Evolutionary conservation across 2,113 vertebrate genomes (phyloP).

Genomic region (Paraplagusia blochii): DNA sequence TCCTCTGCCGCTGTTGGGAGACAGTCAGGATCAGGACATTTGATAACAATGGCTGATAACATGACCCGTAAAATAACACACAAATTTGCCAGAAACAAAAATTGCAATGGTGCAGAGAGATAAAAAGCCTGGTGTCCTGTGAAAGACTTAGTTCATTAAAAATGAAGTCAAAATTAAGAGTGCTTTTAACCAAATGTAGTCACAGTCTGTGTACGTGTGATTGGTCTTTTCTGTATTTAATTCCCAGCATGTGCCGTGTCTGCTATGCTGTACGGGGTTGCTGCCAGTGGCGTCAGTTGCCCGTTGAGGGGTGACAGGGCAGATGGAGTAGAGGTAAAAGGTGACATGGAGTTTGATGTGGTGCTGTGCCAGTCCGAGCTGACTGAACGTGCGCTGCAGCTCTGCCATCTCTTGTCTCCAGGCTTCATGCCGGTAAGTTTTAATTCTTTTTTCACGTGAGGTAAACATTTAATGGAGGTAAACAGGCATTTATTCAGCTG

Average conservation of each 20-base stretch:
- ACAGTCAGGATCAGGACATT: no score
- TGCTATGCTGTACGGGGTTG: constrained; percentile 78
- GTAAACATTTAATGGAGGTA: constrained; percentile 67
- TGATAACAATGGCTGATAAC: no score
- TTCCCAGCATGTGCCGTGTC: constrained; percentile 82
- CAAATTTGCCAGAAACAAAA: no score
- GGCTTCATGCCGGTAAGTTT: constrained; percentile 79
- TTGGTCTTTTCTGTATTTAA: constrained; percentile 3
- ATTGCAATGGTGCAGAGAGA: no score
- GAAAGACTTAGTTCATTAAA: no score
- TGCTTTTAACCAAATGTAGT: neutral
- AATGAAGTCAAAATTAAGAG: no score
- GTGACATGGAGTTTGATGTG: constrained; percentile 65
- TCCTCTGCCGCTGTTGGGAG: no score
- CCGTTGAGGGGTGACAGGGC: constrained; percentile 23
- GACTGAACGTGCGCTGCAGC: constrained; percentile 75
- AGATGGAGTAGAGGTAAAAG: constrained; percentile 53
- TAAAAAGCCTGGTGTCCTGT: no score
- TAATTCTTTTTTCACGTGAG: constrained; percentile 61
- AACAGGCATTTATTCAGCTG: constrained; percentile 52
- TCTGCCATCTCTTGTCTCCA: constrained; percentile 83
- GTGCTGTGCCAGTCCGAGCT: constrained; percentile 81
- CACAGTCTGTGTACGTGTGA: neutral
- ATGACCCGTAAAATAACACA: no score
- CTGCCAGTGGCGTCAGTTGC: constrained; percentile 57